Conservation (phyloP, 2,797 vertebrate genomes). For the Spondyliosoma cantharus region DNA sequence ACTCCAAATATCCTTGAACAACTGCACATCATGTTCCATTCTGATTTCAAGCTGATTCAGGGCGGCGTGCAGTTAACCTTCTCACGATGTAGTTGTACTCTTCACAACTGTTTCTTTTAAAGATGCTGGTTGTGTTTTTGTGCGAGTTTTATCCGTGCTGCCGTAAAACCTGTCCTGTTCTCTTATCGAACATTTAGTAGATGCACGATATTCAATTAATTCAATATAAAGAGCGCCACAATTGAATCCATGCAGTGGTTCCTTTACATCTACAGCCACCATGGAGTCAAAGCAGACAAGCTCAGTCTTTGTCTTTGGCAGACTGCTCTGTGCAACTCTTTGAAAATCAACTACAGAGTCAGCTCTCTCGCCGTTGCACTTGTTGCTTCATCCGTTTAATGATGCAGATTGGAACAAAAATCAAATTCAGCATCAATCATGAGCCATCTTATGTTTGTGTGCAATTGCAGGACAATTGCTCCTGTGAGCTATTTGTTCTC, state of each 20-base stretch:
- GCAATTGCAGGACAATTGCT: not conserved
- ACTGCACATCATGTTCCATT: not conserved
- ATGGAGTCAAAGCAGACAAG: constrained; percentile 26
- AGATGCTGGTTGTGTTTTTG: not conserved
- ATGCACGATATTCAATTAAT: constrained; percentile 3
- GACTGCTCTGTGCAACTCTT: constrained; percentile 39
- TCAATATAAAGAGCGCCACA: not conserved
- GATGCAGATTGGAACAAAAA: constrained; percentile 38
- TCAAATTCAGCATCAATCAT: constrained; percentile 12
- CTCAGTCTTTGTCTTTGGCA: constrained; percentile 31
- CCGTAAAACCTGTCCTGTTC: not conserved
- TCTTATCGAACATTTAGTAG: not conserved
- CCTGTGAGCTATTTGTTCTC: not conserved
- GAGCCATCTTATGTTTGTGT: not conserved
- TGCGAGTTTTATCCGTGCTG: not conserved
- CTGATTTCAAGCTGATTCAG: constrained; percentile 5
- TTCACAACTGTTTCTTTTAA: not conserved
- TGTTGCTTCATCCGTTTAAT: constrained; percentile 33
- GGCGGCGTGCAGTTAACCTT: not conserved
- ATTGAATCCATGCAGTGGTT: not conserved
- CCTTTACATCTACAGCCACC: not conserved
- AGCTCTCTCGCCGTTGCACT: constrained; percentile 19
- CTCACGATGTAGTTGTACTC: not conserved
- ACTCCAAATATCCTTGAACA: constrained; percentile 16
- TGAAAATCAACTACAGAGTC: constrained; percentile 47